Percentiles rank a stretch among this genome's conserved stretches.
Conservation (phyloP, 2,888 invertebrate species). For the Lymantria dispar region DNA sequence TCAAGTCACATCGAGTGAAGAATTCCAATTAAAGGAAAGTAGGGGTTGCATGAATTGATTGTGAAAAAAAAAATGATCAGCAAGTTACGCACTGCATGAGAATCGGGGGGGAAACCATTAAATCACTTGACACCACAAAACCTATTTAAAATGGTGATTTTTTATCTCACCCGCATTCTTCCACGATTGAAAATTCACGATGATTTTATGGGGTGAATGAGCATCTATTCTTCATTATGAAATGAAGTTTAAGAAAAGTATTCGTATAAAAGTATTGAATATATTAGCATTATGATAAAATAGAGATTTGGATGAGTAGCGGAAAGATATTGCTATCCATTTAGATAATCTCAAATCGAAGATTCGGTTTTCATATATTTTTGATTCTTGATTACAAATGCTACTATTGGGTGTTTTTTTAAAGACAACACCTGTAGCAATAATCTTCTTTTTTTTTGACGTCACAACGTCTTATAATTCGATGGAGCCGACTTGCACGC, state of each 20-base stretch:
- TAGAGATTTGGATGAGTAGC: no score
- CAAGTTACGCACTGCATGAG: slow-evolving; percentile 66
- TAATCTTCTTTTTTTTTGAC: no score
- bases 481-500: no score
- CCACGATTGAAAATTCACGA: slow-evolving; percentile 21
- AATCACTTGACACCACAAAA: slow-evolving; percentile 74
- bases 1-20: slow-evolving; percentile 61
- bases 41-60: slow-evolving; percentile 62
- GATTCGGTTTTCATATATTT: no score
- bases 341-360: no score
- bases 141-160: slow-evolving; percentile 76
- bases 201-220: slow-evolving; percentile 1
- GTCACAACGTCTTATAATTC: no score
- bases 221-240: neutral
- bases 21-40: slow-evolving; percentile 67
- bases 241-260: neutral
- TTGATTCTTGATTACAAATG: no score
- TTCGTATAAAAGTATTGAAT: no score
- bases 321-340: no score
- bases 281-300: no score
- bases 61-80: slow-evolving; percentile 68
- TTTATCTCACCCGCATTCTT: slow-evolving; percentile 56
- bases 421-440: no score
- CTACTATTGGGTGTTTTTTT: no score
- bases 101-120: slow-evolving; percentile 67